Base-by-base conservation (phyloP, 2,113 vertebrate species). In the Ammodytes marinus region DNA sequence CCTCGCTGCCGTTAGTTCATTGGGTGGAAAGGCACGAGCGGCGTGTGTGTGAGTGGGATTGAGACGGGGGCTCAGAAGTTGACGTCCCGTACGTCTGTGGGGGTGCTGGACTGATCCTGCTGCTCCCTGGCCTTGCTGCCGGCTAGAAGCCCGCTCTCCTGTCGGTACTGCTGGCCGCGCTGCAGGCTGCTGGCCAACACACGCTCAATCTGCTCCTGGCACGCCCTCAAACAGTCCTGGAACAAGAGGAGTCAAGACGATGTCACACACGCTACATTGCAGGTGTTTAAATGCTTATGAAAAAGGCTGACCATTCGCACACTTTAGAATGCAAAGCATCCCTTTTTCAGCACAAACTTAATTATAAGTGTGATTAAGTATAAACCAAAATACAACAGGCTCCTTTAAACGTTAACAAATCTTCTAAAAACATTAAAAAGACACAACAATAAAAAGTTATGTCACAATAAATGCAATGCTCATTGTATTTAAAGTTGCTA, bases 191-290 rank as follows among this genome's bases (percentile, higher is more conserved):
- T 95, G 46, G 96, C 93, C 87, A 99, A 95, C 91, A 98, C 95
- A 0, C 96, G 95, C 92, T 99, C 97, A 0, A 99, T 99, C 95
- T 99, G 97, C 93, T 99, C 98, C 92, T 99, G 98, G 94, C 98
- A 99, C 39, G 96, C 97, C 94, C 96, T 97, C 93, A 99, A 96
- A 90, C 97, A 98, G 77, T 99, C 97, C 98, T 99, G 67, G 43
- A 89, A 69, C 65, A 93, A 58, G 77, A 53, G 68, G 47, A 12
- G 66, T 60, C 37, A 45, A 27, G 40, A 49, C 12, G 7, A n/a
- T 6, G 27, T 81, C 69, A 85, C 52, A 80, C 78, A 54, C 11
- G 27, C 70, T 57, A 74, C 53, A 27, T 45, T 49, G 65, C 15
- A 10, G 9, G 49, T 6, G 19, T 76, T 53, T 52, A 50, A 60